Base-by-base conservation (phyloP, 2,888 invertebrate species). In the Andrena trimmerana region DNA sequence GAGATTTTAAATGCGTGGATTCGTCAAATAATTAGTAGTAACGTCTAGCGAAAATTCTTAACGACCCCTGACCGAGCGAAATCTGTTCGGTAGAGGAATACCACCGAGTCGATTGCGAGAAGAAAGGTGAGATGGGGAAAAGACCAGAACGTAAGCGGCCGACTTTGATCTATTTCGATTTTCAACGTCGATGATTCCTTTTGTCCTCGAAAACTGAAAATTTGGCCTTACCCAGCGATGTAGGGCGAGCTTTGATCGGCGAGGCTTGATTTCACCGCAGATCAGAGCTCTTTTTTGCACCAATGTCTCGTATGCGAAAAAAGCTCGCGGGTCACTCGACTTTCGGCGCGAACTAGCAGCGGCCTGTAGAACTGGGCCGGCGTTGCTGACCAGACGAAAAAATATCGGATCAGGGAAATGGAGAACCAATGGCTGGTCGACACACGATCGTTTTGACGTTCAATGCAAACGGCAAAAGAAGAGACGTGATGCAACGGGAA, bases 291-390 rank as follows among this genome's bases (percentile, higher is more conserved):
- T 80, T 16, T 42, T 70, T 75, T 70, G 59, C 52, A 33, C 24
- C 62, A 27, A 48, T 71, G 52, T 57, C n/a, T 27, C 42, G 27
- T 57, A 62, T 60, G 77, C 48, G 52, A 70, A 79, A 78, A 71
- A 24, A 48, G 63, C 81, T 78, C 67, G 83, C 83, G 69, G 88
- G 87, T 90, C 88, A 90, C 81, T 83, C 74, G 83, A 80, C 84
- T 89, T 88, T 69, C 81, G 81, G 90, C 87, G 86, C 85, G 89
- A 90, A 81, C 50, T 48, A 63, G 54, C 71, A 86, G 78, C 67
- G 63, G 75, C 50, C 20, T 36, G 33, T 54, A 36, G 33, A 52
- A 33, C 52, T 29, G 57, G 42, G 24, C n/a, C 7, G 54, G 7
- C 60, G 57, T 54, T 54, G 70, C 59, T 62, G 74, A 78, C 50